phyloP scores from a whole-genome alignment of 2,797 vertebrate species.

The Acanthopagrus latus region DNA sequence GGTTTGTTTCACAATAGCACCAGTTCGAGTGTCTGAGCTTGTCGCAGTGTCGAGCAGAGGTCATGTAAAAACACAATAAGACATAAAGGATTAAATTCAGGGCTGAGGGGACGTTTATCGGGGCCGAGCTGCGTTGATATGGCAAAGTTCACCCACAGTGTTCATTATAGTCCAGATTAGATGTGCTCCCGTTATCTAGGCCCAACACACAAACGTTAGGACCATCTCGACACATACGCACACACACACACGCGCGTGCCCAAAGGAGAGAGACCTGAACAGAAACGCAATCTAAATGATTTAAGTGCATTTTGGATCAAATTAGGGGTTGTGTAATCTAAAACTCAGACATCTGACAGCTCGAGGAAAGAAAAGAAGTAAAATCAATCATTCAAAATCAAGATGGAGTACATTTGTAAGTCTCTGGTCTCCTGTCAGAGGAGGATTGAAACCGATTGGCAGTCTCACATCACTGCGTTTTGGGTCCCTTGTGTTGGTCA shows the following conservation, averaged over 20 bases:
- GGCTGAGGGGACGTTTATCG: conserved; percentile 23
- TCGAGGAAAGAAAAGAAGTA: conserved; percentile 16
- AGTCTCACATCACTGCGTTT: conserved; percentile 52
- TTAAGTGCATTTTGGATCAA: conserved; percentile 72
- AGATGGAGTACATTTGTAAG: conserved; percentile 7
- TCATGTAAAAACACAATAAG: conserved; percentile 33
- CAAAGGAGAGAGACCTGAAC: conserved; percentile 21
- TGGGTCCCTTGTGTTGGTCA: conserved; percentile 39
- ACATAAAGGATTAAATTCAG: conserved; percentile 23
- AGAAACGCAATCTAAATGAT: conserved; percentile 38
- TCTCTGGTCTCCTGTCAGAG: conserved; percentile 50
- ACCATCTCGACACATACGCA: conserved; percentile 19
- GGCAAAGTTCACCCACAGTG: conserved; percentile 65
- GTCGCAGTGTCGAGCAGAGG: conserved; percentile 60
- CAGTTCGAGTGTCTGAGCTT: conserved; percentile 70
- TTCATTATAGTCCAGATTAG: conserved; percentile 51
- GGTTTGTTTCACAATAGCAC: conserved; percentile 79
- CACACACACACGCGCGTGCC: conserved; percentile 11
- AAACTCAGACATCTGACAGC: conserved; percentile 27
- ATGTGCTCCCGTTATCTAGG: conserved; percentile 50
- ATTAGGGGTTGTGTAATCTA: conserved; percentile 35
- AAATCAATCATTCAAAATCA: conserved; percentile 46
- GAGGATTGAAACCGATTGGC: conserved; percentile 43
- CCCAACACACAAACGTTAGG: conserved; percentile 39
- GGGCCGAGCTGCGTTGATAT: conserved; percentile 65